Base-by-base conservation (phyloP, 2,113 vertebrate species). In the Psephotus haematonotus region DNA sequence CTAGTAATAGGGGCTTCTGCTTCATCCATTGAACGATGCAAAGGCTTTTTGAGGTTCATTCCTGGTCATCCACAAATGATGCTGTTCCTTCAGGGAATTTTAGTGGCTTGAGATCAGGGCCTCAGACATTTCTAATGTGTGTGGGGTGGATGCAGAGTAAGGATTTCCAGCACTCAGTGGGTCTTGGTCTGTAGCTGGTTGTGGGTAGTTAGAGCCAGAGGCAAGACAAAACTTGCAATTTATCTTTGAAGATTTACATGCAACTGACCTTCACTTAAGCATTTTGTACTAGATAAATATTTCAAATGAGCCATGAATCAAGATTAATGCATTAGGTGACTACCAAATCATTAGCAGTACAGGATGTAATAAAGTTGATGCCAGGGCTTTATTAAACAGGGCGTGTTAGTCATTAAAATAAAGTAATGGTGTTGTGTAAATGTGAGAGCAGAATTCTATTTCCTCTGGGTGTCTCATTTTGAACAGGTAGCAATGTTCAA, bases 301-400 rank as follows among this genome's bases (percentile, higher is more conserved):
- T 82, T 67, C 60, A 93, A 47, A n/a, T n/a, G 69, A 70, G 49
- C 41, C 23, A 12, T 50, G 83, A 75, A 84, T 77, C 44, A 75
- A 84, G 79, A 80, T 44, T 44, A 90, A 93, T 93, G 55, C n/a
- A 10, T 78, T 72, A 78, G 80, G 63, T 74, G 90, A 64, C 81
- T 89, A 93, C 87, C 91, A 90, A 89, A 82, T 76, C 93, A 84
- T 96, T 94, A 92, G 77, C 76, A 82, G 65, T 81, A 62, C 90
- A 95, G 90, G 90, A 84, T 90, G 92, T 76, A 93, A 96, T 95
- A 62, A 95, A 94, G 67, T 62, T 86, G 84, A 78, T 94, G 82
- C 60, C 4, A 39, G 79, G 37, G 57, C 63, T 96, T 97, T 85
- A 88, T 95, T 94, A 96, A 95, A 84, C 41, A 84, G 93, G 90